Evolutionary conservation across 35 echinoderm and acorn worm species (phyloP).

Genomic region (Antedon bifida): DNA sequence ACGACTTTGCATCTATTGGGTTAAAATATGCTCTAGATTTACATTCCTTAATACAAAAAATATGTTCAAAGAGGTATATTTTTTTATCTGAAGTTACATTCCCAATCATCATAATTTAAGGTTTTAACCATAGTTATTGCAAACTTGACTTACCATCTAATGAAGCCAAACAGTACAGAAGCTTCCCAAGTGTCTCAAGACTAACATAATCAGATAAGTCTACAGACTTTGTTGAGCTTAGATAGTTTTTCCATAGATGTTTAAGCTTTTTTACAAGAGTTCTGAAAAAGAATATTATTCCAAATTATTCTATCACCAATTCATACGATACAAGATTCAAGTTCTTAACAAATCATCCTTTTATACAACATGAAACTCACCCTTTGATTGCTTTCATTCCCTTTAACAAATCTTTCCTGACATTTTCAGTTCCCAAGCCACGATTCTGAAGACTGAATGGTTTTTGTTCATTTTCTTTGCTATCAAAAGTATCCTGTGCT

Average conservation of each 20-base stretch:
- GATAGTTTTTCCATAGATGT: slow-evolving; percentile 11
- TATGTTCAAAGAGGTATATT: too few species aligned
- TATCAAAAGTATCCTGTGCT: not conserved
- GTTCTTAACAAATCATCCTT: too few species aligned
- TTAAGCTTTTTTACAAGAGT: not conserved
- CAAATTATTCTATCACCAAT: too few species aligned
- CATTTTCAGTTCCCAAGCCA: not conserved
- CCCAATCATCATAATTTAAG: too few species aligned
- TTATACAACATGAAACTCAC: not conserved
- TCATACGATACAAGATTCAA: too few species aligned
- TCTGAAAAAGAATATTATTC: slow-evolving; percentile 5
- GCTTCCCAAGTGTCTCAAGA: slow-evolving; percentile 6
- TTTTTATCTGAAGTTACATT: too few species aligned
- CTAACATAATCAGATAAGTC: slow-evolving; percentile 17
- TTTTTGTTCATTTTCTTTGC: not conserved
- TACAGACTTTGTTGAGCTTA: not conserved
- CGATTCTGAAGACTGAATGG: not conserved
- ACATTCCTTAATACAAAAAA: too few species aligned
- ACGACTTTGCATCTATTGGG: too few species aligned
- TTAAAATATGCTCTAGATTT: too few species aligned
- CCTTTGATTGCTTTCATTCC: not conserved
- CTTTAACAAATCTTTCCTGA: not conserved
- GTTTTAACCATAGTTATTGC: too few species aligned
- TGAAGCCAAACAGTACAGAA: not conserved
- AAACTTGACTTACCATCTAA: slow-evolving; percentile 2